Base-by-base conservation (phyloP, 2,113 vertebrate genomes). In the Brachirus orientalis region DNA sequence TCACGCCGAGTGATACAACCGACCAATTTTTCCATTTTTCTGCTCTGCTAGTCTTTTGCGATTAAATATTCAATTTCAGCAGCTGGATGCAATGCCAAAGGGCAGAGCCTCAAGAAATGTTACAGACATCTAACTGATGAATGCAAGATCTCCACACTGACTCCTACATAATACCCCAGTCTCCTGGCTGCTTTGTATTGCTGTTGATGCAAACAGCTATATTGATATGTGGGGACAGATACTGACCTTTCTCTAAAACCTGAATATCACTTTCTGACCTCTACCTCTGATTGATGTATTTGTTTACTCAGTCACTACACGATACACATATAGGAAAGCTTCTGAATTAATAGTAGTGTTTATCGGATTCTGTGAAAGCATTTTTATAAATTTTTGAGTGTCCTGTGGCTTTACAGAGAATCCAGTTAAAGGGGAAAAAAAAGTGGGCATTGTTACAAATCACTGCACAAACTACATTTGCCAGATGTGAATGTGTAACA, bases 61-160 rank as follows among this genome's bases (percentile, higher is more conserved):
- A 72, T 85, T 80, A 84, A 67, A 75, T 77, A 63, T 88, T 86
- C 87, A 84, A 84, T 86, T 82, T 69, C 72, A 79, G 57, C 63
- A 56, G 60, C 77, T 65, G 75, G 60, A 72, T 67, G 72, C 16
- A 18, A 83, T 75, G 79, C 72, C 65, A 81, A 83, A 83, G 85
- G 69, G 78, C 68, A 77, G 72, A 71, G 17, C 72, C 63, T 77
- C 28, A 1, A 67, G 63, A 56, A 74, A 63, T 57, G 85, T 71
- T 64, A 36, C 58, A 69, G 74, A 75, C 74, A 80, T 75, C 64
- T 65, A 58, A 38, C 72, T 86, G 82, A 86, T 86, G 83, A 80
- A 89, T 85, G 36, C 69, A 59, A 54, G 56, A 38, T 52, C 55
- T 60, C 19, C 28, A 16, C 63, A 43, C 54, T 41, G 59, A 46